phyloP scores from a whole-genome alignment of 2,797 vertebrate genomes.

The Gallinago nigripennis region DNA sequence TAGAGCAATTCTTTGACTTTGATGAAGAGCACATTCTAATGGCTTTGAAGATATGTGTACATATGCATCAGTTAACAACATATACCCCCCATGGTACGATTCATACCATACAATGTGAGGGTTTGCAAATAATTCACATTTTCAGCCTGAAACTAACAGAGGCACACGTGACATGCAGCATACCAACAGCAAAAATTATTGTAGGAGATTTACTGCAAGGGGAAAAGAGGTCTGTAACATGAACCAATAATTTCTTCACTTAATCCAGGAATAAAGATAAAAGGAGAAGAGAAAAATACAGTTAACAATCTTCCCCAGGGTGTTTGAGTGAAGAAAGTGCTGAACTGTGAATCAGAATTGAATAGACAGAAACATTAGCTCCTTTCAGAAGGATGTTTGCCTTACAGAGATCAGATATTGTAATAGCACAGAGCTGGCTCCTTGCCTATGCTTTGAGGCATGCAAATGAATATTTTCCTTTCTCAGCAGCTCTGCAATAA shows the following conservation, averaged over 20 bases:
- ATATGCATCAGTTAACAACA: not conserved
- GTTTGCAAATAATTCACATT: not conserved
- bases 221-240: not conserved
- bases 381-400: slow-evolving; percentile 52
- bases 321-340: slow-evolving; percentile 39
- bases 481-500: slow-evolving; percentile 16
- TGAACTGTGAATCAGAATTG: slow-evolving; percentile 55
- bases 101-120: not conserved
- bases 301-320: slow-evolving; percentile 38
- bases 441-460: slow-evolving; percentile 34
- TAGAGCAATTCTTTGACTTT: not conserved
- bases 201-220: not conserved
- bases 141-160: not conserved
- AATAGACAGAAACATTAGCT: slow-evolving; percentile 57
- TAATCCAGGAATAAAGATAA: slow-evolving; percentile 48
- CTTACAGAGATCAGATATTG: slow-evolving; percentile 58
- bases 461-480: slow-evolving; percentile 40
- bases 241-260: slow-evolving; percentile 24
- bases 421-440: slow-evolving; percentile 40
- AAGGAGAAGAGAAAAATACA: slow-evolving; percentile 25
- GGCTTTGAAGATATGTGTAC: not conserved
- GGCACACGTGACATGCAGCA: rapidly evolving
- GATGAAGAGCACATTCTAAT: not conserved
- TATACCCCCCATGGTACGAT: not conserved
- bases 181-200: not conserved